Evolutionary conservation across 2,113 vertebrate species (phyloP).

Genomic region (Etheostoma spectabile): DNA sequence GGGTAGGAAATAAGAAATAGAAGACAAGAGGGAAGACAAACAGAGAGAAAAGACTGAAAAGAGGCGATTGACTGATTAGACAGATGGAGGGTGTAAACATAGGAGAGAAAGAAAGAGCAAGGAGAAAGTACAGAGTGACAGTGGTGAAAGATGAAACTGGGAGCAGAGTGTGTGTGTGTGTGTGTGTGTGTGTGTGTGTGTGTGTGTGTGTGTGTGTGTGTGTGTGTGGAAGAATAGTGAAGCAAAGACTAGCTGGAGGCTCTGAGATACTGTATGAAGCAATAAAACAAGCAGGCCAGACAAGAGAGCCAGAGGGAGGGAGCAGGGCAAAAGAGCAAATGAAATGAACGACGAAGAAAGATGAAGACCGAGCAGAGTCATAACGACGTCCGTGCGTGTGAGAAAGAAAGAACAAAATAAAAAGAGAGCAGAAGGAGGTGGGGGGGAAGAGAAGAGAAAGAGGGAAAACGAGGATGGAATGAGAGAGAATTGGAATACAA

Average conservation of each 20-base stretch:
- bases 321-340: conserved; percentile 23
- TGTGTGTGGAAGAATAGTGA: background rate
- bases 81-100: conserved; percentile 72
- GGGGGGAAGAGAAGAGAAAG: background rate
- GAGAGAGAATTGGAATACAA: conserved; percentile 36
- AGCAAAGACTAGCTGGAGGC: conserved; percentile 42
- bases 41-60: conserved; percentile 46
- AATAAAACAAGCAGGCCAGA: conserved; percentile 60
- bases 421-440: conserved; percentile 18
- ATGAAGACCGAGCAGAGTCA: conserved; percentile 29
- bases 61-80: conserved; percentile 60
- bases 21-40: conserved; percentile 53
- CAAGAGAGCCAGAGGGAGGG: conserved; percentile 45
- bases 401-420: conserved; percentile 1
- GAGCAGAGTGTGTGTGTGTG: conserved; percentile 14
- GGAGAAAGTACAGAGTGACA: conserved; percentile 7
- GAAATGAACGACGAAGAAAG: conserved; percentile 34
- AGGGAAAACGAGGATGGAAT: conserved; percentile 20
- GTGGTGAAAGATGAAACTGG: conserved; percentile 50
- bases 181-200: background rate
- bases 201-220: background rate
- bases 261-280: conserved; percentile 54
- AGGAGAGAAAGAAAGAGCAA: conserved; percentile 15
- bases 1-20: conserved; percentile 39
- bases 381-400: conserved; percentile 12